These are phyloP conservation scores for Ispidina picta DNA, from an alignment of 2,797 vertebrate genomes.

Conservation along the genomic window DNA sequence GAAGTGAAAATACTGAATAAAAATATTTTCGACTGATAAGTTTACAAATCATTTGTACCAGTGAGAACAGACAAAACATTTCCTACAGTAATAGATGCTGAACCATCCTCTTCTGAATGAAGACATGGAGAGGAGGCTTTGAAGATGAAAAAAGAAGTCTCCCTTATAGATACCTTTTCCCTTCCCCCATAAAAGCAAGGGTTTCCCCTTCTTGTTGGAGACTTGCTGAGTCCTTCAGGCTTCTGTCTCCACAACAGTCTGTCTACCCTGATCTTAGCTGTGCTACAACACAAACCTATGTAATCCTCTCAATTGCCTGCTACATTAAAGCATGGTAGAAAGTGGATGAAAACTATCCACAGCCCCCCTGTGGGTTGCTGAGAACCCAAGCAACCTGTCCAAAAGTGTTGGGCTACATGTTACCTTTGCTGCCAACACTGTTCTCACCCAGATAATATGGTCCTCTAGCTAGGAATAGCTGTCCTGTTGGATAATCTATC, in stretches of 20 bases:
- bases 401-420: not conserved
- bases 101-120: not conserved
- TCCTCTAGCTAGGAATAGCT: not conserved
- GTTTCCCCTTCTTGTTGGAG: not conserved
- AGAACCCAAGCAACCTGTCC: not conserved
- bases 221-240: not conserved
- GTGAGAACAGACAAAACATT: not conserved
- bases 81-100: not conserved
- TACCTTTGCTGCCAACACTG: not conserved
- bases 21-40: not conserved
- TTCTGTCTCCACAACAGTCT: not conserved
- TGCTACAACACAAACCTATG: not conserved
- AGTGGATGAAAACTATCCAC: not conserved
- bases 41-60: slow-evolving; percentile 35
- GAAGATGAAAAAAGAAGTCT: not conserved
- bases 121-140: not conserved
- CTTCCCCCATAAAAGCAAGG: not conserved
- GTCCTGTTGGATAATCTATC: not conserved
- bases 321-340: not conserved
- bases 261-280: not conserved
- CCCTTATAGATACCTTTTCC: not conserved
- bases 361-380: not conserved
- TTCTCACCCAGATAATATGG: not conserved
- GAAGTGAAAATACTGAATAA: slow-evolving; percentile 46
- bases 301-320: not conserved